These are phyloP conservation scores for Lates japonicus DNA, from an alignment of 2,797 vertebrate genomes.

Conservation along the genomic window DNA sequence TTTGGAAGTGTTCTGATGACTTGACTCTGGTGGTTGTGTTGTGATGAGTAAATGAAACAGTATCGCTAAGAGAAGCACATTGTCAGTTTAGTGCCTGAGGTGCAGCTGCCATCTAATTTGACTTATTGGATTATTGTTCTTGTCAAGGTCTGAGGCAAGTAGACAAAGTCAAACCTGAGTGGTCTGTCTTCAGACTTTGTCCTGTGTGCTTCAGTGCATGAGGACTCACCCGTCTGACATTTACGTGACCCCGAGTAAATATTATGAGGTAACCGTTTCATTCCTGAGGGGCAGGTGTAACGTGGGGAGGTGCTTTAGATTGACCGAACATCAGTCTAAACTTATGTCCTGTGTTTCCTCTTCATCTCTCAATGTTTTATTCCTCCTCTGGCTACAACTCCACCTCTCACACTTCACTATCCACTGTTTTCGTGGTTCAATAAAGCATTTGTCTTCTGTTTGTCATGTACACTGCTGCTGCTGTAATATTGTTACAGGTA, in stretches of 20 bases:
- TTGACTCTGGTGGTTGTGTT: not conserved
- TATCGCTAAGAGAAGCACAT: not conserved
- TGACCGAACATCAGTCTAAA: conserved; percentile 22
- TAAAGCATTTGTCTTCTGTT: conserved; percentile 39
- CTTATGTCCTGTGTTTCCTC: conserved; percentile 19
- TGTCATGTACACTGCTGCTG: conserved; percentile 15
- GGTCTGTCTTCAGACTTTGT: not conserved
- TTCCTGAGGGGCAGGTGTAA: conserved; percentile 1
- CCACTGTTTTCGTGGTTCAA: conserved; percentile 37
- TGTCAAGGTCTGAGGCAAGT: conserved; percentile 6
- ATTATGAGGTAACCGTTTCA: conserved; percentile 27
- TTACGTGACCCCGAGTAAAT: conserved; percentile 20
- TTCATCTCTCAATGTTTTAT: conserved; percentile 21
- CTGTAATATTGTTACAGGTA: conserved; percentile 57
- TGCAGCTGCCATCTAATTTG: not conserved
- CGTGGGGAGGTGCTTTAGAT: conserved; percentile 16
- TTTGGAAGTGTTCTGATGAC: too few relatives aligned
- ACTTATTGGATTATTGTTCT: conserved; percentile 1
- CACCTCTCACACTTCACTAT: not conserved
- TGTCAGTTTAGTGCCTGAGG: not conserved
- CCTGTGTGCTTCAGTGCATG: not conserved
- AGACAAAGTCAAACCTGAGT: conserved; percentile 10
- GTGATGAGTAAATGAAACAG: not conserved
- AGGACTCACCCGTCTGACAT: conserved; percentile 32
- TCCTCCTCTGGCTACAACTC: conserved; percentile 19